Conservation (phyloP, 1,140 invertebrate genomes). For the Dolichoris vasculosae region DNA sequence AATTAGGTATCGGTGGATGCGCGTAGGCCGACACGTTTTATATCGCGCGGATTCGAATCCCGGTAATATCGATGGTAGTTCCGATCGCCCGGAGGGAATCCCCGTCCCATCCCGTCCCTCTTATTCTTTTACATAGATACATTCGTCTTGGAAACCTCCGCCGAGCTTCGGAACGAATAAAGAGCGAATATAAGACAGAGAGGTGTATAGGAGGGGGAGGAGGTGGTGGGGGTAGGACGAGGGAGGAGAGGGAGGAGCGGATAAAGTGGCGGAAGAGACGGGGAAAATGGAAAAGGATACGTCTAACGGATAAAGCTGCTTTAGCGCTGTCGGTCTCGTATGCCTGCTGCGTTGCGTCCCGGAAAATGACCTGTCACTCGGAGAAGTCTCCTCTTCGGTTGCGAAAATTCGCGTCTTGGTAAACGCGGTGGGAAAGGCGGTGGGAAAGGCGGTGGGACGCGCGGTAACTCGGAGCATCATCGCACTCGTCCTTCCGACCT, state of each 20-base stretch:
- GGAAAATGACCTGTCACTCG: slow-evolving; percentile 73
- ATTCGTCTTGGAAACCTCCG: neutral
- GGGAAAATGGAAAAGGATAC: slow-evolving; percentile 34
- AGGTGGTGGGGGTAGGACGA: slow-evolving; percentile 46
- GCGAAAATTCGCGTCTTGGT: too few relatives aligned
- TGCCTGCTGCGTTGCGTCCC: slow-evolving; percentile 63
- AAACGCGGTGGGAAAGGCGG: too few relatives aligned
- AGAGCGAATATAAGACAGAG: neutral
- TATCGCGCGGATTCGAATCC: neutral
- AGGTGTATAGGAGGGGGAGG: slow-evolving; percentile 50
- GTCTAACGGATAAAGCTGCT: slow-evolving; percentile 62
- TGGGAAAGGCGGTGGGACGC: too few relatives aligned
- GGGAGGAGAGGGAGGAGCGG: neutral
- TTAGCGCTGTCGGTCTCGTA: neutral
- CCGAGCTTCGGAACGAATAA: too few relatives aligned
- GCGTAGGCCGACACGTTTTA: neutral
- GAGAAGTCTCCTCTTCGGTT: neutral
- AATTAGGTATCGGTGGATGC: slow-evolving; percentile 23
- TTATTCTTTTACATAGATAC: neutral
- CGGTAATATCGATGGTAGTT: neutral
- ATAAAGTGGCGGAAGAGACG: neutral
- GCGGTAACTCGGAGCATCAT: too few relatives aligned
- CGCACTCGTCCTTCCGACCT: neutral
- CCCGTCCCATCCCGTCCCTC: neutral
- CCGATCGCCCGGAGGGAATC: neutral